A percentile compares a stretch with the other conserved stretches of the same genome.
Evolutionary conservation across 2,797 vertebrate species (phyloP).

Genomic region (Meriones psammophilus): DNA sequence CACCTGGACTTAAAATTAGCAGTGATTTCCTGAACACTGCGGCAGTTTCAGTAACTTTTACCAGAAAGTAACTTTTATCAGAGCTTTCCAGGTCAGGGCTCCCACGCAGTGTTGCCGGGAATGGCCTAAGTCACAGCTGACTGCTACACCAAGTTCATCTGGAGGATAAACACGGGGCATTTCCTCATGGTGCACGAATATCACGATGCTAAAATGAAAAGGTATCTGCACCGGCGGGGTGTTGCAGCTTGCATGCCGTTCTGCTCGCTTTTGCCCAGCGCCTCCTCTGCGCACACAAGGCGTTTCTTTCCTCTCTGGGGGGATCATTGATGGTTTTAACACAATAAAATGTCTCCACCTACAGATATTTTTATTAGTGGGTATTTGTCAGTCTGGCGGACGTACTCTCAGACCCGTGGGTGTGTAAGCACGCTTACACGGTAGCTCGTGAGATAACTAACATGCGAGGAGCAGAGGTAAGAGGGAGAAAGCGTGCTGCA

Average conservation of each 20-base stretch:
- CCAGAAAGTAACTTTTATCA: background rate
- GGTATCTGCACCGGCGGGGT: background rate
- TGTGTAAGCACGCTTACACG: background rate
- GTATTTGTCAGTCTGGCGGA: background rate
- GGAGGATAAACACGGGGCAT: constrained; percentile 18
- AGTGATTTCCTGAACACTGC: background rate
- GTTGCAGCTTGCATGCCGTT: background rate
- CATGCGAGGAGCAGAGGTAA: background rate
- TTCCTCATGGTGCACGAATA: constrained; percentile 45
- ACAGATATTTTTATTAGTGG: constrained; percentile 13
- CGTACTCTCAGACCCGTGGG: background rate
- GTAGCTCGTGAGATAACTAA: background rate
- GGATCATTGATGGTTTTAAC: constrained; percentile 6
- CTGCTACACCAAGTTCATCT: constrained; percentile 36
- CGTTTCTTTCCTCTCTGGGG: background rate
- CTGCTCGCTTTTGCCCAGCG: background rate
- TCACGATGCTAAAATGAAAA: background rate
- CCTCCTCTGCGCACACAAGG: background rate
- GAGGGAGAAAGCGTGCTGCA: background rate
- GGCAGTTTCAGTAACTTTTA: constrained; percentile 49
- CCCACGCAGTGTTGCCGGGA: constrained; percentile 47
- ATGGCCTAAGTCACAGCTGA: constrained; percentile 51
- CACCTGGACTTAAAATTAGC: background rate
- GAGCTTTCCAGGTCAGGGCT: constrained; percentile 60
- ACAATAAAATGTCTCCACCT: constrained; percentile 43